Evolutionary conservation across 2,113 vertebrate genomes (phyloP), one percentile per base, ranked within the genome.

Genomic region (Scolopax mira): DNA sequence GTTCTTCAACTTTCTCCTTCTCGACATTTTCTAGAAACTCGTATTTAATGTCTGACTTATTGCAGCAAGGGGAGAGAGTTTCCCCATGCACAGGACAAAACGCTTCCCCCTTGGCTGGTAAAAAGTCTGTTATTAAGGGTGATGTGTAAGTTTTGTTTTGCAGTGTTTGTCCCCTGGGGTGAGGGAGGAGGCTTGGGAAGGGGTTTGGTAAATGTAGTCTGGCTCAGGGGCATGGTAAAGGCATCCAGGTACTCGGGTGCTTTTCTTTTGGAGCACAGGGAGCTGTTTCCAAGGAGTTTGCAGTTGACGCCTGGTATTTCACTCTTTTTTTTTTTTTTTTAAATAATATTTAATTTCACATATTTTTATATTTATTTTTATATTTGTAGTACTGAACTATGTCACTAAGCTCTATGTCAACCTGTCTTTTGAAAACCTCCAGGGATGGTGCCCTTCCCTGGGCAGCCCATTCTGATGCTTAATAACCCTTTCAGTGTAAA

Each of bases 161-260:
- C 54, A 18, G 27, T 10, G 37, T 28, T 70, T 16, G 33, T 33
- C 35, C 9, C 11, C n/a, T 7, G 10, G 42, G 13, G 7, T n/a
- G 70, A 30, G 33, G 33, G 44, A 54, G 37, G 23, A 39, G 21
- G 44, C 7, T 4, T 1, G 44, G 54, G 39, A 39, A 27, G 35
- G 57, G 51, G 67, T 80, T 61, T 39, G 46, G 58, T 25, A 11
- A 27, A 9, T 5, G 46, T 4, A 6, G 18, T 35, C 57, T 91
- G 83, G 54, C 49, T 85, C 46, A 7, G 65, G 17, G 48, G 21
- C 24, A 12, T 3, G 10, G 41, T 35, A 18, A 65, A 41, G 70
- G 37, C 57, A 24, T 35, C 2, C 10, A 27, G n/a, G 24, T 51
- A 0, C 27, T 41, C 37, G 2, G 1, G 39, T 3, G 17, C 13